phyloP scores from a whole-genome alignment of 1,140 invertebrate genomes.

The Lordiphosa mommai region DNA sequence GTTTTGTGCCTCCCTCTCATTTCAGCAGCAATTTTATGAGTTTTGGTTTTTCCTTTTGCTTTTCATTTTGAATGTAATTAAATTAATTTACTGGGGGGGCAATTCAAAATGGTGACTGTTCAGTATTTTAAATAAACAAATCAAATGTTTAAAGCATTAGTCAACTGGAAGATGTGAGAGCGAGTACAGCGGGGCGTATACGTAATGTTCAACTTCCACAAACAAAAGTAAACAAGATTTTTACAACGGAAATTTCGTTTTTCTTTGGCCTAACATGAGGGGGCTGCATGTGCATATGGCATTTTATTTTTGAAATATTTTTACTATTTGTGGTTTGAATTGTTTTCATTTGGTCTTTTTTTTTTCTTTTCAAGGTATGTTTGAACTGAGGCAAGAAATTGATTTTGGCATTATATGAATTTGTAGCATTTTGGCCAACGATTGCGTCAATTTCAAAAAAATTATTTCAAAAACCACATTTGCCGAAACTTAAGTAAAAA shows the following conservation, averaged over 20 bases:
- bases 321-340: constrained; percentile 45
- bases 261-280: constrained; percentile 5
- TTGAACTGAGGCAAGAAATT: background rate
- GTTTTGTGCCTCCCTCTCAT: constrained; percentile 32
- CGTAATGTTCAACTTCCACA: too few species aligned
- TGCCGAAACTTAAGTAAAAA: constrained; percentile 25
- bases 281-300: constrained; percentile 21
- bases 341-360: too few species aligned
- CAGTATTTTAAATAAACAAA: constrained; percentile 40
- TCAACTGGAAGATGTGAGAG: constrained; percentile 28
- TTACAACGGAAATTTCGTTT: constrained; percentile 67
- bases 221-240: constrained; percentile 6
- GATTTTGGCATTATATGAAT: background rate
- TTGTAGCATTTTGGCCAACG: constrained; percentile 14
- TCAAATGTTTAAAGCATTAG: constrained; percentile 51
- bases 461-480: constrained; percentile 6
- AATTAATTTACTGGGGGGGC: constrained; percentile 64
- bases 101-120: constrained; percentile 33
- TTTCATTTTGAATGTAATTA: constrained; percentile 49
- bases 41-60: constrained; percentile 12
- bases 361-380: background rate
- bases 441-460: constrained; percentile 43
- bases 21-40: constrained; percentile 35
- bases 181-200: too few species aligned
- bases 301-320: constrained; percentile 62